Base-by-base conservation (phyloP, 2,113 vertebrate species). In the Megaptera novaeangliae region DNA sequence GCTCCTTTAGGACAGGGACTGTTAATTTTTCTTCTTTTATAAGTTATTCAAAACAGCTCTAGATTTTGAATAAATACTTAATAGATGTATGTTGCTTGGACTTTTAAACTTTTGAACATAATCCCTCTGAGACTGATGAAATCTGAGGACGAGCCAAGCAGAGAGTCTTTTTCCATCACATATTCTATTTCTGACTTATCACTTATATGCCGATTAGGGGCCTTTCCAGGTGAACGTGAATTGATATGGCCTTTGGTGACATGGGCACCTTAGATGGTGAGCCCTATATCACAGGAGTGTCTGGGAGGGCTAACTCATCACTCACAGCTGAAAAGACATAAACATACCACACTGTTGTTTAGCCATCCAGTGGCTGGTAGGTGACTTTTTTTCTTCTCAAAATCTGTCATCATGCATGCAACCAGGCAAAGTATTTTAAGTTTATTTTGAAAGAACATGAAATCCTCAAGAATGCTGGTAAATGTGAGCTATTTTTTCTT, bases 401-500 rank as follows among this genome's bases (percentile, higher is more conserved):
- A 97, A 92, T 96, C 97, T 98, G 95, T 98, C 98, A 97, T 97
- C 97, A 31, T 63, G 49, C 81, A 61, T 95, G 82, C 92, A 97
- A 91, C 75, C 84, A 78, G 81, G 61, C 92, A 96, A 97, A 94
- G 41, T 95, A 95, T 94, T 97, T 95, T 91, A 59, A 92, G 96
- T 98, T 98, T 97, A 97, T 96, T 98, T 98, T 97, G 96, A 98
- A 96, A 97, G 95, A 96, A 96, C 96, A 83, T 87, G 64, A 98
- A 98, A 95, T 97, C 92, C 95, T 96, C 21, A 97, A 97, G 97
- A 97, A 97, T 97, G 91, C 85, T 94, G 81, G 91, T 85, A 94
- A 96, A 97, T 88, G 96, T 88, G 90, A 95, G 71, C 29, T 89
- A 15, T 55, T 95, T 90, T 95, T 84, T 92, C 83, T 71, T 94